Evolutionary conservation across 2,888 invertebrate genomes (phyloP), one percentile per base, ranked within the genome.

Genomic region (Coenonympha glycerion): DNA sequence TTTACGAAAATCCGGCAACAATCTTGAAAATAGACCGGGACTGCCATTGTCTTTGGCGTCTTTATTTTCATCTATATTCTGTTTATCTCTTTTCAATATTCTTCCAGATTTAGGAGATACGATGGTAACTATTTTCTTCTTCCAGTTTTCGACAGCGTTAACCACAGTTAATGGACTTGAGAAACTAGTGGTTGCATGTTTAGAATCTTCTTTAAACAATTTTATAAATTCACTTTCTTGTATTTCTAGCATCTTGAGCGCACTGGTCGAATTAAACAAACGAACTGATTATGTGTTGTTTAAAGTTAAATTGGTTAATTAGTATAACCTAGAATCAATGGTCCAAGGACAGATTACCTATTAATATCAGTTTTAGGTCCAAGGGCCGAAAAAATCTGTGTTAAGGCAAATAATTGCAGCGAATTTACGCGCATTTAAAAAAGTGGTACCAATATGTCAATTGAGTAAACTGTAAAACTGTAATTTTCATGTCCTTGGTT

Each of bases 21-120:
- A 47, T 62, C 68, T 73, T 2, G 76, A 61, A 26, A 83, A 78
- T 52, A 80, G 76, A 1, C 73, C 68, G 4, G 60, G 57, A 59
- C 47, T 65, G 3, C 36, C n/a, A 28, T 46, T 28, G 21, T 34
- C 45, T 18, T 46, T 46, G 0, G 2, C 11, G 57, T 18, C 56
- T 40, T 56, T 60, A 45, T 62, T 49, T 42, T 56, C 40, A 0
- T 16, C n/a, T 6, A n/a, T n/a, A n/a, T 36, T 34, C 1, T 55
- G 39, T 40, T 31, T 31, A 15, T 31, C 16, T 21, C 68, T 68
- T 44, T 71, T 64, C 6, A 68, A 62, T 31, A 79, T 71, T 40
- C 74, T 64, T 6, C 77, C 80, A 0, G 82, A 76, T 62, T 79
- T 84, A 0, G 83, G 79, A 0, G 79, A 81, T n/a, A 73, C 52